Base-by-base conservation (phyloP, 2,888 invertebrate species). In the Terebella lapidaria region DNA sequence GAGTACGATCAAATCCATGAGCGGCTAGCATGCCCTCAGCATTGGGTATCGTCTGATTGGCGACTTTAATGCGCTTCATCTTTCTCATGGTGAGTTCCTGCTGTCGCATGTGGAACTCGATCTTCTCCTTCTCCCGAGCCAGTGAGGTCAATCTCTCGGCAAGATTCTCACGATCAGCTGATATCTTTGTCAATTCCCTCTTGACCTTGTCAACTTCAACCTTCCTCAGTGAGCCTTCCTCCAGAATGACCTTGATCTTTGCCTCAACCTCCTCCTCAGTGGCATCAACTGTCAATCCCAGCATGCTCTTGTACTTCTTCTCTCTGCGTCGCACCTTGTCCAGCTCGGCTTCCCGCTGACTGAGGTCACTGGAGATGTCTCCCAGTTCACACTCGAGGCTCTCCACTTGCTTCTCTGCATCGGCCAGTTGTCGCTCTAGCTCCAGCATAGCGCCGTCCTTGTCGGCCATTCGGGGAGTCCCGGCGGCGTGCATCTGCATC, bases 61-160 rank as follows among this genome's bases (percentile, higher is more conserved):
- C 63, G 3, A 53, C 42, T 28, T 28, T 22, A 45, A 53, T 51
- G 1, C 67, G 57, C 29, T 63, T 60, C 55, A 66, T 60, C 57
- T 62, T 66, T 59, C 63, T 66, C 26, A 66, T 65, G 30, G 65
- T 64, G 18, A 65, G 58, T 18, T 65, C 61, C 57, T 66, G 67
- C 54, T 66, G 67, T 10, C 67, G 46, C 47, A 66, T 46, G 54
- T 66, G 65, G 52, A 66, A 66, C 29, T 60, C 58, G 1, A 66
- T 59, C 52, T 65, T 65, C 49, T 66, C 67, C 56, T 65, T 66
- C 47, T 66, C 67, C 18, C 65, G 54, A n/a, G 28, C 35, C n/a
- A 66, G 42, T 2, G 35, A 27, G 4, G 45, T 57, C 51, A 66
- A 15, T 27, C 45, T 24, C 2, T 65, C 61, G 22, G 58, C 59